Evolutionary conservation across 2,113 vertebrate species (phyloP).

Genomic region (Pholis gunnellus): DNA sequence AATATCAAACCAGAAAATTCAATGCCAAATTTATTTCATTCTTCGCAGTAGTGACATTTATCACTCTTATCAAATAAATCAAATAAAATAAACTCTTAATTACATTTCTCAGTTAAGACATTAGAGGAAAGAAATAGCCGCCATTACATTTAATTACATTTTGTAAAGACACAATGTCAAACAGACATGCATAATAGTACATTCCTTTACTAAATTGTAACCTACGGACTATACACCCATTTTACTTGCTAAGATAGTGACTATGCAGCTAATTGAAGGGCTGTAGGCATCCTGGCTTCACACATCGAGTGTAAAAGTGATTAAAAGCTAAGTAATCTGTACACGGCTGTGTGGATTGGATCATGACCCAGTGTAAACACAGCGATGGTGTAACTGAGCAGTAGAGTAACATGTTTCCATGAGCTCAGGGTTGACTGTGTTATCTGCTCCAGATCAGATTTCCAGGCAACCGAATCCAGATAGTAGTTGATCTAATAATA

Average conservation of each 20-base stretch:
- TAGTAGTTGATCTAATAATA: constrained; percentile 26
- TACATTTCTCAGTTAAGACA: not conserved
- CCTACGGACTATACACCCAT: not conserved
- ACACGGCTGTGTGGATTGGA: constrained; percentile 23
- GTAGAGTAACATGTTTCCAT: constrained; percentile 53
- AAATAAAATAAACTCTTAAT: not conserved
- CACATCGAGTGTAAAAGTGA: not conserved
- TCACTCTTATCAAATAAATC: not conserved
- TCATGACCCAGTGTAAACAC: constrained; percentile 11
- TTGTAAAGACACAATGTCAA: not conserved
- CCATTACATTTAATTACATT: not conserved
- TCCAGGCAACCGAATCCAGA: constrained; percentile 18
- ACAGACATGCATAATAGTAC: not conserved
- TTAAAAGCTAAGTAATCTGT: constrained; percentile 7
- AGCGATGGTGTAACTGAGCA: constrained; percentile 15
- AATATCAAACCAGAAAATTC: not conserved
- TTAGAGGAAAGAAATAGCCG: not conserved
- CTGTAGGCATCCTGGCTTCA: constrained; percentile 6
- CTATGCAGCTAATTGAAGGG: not conserved
- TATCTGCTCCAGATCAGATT: constrained; percentile 43
- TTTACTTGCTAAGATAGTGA: not conserved
- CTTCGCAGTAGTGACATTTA: constrained; percentile 3
- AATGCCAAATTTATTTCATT: constrained; percentile 2
- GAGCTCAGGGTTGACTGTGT: constrained; percentile 45
- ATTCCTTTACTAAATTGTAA: not conserved